Conservation (phyloP, 37 sponge, comb jelly and placozoan genomes). For the Corticium candelabrum region DNA sequence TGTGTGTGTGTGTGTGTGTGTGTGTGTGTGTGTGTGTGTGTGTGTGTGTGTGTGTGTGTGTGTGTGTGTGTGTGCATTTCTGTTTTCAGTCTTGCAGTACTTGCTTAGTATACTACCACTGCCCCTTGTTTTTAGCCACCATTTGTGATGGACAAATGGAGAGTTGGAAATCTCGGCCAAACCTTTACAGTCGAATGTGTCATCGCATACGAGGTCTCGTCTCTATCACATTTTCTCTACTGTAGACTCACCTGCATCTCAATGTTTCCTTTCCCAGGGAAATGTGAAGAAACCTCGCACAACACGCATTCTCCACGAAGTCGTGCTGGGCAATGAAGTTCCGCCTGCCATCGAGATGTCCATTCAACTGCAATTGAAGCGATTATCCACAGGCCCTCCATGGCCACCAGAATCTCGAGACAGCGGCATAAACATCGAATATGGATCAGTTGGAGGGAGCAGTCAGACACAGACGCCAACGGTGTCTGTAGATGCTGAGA, state of each 20-base stretch:
- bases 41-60: too few species aligned
- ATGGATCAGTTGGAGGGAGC: not conserved
- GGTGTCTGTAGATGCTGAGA: not conserved
- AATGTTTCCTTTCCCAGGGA: too few species aligned
- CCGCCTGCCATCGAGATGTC: not conserved
- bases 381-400: not conserved
- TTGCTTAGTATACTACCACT: too few species aligned
- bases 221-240: too few species aligned
- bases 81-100: too few species aligned
- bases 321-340: not conserved
- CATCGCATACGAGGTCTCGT: conserved; percentile 35
- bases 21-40: too few species aligned
- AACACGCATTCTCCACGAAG: not conserved
- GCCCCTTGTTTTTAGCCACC: conserved; percentile 26
- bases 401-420: not conserved
- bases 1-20: too few species aligned
- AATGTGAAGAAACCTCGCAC: conserved; percentile 16
- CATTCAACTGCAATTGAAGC: not conserved
- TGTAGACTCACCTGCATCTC: too few species aligned
- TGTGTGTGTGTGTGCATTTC: too few species aligned
- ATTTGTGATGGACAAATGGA: conserved; percentile 46
- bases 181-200: conserved; percentile 24
- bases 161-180: not conserved
- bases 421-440: not conserved
- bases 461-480: not conserved